Base-by-base conservation (phyloP, 2,113 vertebrate species). In the Taxidea taxus region DNA sequence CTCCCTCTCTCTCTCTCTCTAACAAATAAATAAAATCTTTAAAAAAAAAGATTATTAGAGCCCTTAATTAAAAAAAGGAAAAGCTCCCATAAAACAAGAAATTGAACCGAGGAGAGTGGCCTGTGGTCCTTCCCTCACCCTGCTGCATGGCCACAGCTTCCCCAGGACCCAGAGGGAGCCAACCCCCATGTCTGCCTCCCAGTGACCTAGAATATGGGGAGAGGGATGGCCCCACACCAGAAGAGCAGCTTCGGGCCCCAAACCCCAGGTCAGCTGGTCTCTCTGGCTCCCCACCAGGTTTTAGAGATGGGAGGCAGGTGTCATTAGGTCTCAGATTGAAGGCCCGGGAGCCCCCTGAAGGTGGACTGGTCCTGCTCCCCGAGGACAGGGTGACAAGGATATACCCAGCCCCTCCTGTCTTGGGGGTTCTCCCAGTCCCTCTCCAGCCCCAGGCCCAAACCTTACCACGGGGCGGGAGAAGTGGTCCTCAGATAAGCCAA, bases 401-500 rank as follows among this genome's bases (percentile, higher is more conserved):
- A 7, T 15, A 18, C 39, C 54, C 7, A 29, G 14, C 27, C 64
- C 42, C 91, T 62, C 39, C 3, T 7, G 12, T 18, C 51, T 11
- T 15, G 13, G n/a, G 34, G 54, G 84, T 44, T 88, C 60, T 6
- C 20, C 64, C 58, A 56, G 29, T 12, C 25, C 20, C 13, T 1
- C 2, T 37, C 0, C 5, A 14, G 20, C 10, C 20, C 64, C 47
- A 27, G 2, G 39, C 47, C 84, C 56, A 60, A 29, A 31, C 1
- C 99, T 99, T 96, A 99, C 99, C 99, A 99, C 98, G 0, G 99
- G 99, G 34, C 99, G 99, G 21, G 99, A 99, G 97, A 99, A 99
- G 98, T 99, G 99, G 82, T 99, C 99, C 96, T 99, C 99, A 0
- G 99, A 99, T 97, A 99, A 97, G 7, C 99, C 99, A 1, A 99